Base-by-base conservation (phyloP, 2,797 vertebrate genomes). In the Tenualosa thibaudeaui region DNA sequence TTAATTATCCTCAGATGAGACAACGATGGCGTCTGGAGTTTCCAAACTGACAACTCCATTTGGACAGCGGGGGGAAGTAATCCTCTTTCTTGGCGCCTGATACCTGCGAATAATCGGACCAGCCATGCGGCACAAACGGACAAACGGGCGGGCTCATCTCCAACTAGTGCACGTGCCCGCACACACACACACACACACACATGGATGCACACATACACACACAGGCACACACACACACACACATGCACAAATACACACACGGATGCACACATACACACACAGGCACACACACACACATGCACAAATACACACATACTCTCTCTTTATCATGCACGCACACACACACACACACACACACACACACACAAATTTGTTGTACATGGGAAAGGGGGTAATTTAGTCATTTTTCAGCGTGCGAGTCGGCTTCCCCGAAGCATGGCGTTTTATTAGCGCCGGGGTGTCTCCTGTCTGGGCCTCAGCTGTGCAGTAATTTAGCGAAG, bases 31-130 rank as follows among this genome's bases (percentile, higher is more conserved):
- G 93, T 94, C 92, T 93, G 90, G 92, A 94, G 92, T 94, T 95
- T 95, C 93, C 91, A 93, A 94, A 95, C 94, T 93, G 94, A 94
- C 94, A 94, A 93, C 93, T 95, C 93, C 94, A 94, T 95, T 94
- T 95, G 93, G 93, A 92, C 56, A 22, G 56, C 51, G 51, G 13
- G 15, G 92, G 91, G 90, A 93, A 93, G 93, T 95, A 95, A 95
- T 95, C 93, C 94, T 91, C 93, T 94, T 94, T 93, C 92, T 93
- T 89, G 89, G 91, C 91, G 93, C 92, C 91, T 93, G 93, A 95
- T 94, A 95, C 93, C 93, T 95, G 93, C 94, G 92, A 92, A 94
- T 94, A 94, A 95, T 95, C 94, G 94, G 91, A 90, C 91, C 93
- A 93, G 91, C 91, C 91, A 88, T 93, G 91, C 93, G 87, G 91